Evolutionary conservation across 30 jellyfish, hydroid and myxozoan genomes (phyloP).

Genomic region (Hydractinia echinata): DNA sequence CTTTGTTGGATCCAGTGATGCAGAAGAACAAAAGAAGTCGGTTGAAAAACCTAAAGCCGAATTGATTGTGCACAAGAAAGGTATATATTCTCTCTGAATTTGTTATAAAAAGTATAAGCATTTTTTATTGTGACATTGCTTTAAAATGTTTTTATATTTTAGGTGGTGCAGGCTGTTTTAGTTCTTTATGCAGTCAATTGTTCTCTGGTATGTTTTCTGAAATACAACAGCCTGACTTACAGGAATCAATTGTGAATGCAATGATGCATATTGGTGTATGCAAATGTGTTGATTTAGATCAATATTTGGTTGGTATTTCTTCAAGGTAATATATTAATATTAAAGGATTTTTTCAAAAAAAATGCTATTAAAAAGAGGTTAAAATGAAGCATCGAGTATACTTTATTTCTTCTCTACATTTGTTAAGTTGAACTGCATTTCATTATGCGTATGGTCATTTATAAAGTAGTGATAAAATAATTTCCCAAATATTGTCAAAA

Average conservation of each 20-base stretch:
- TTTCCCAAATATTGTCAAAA: too few relatives aligned
- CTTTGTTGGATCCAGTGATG: constrained; percentile 6
- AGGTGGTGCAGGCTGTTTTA: constrained; percentile 11
- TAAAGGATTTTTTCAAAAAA: background rate
- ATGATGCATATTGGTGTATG: constrained; percentile 51
- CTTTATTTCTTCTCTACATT: too few relatives aligned
- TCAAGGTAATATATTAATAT: constrained; percentile 32
- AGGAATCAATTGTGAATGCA: constrained; percentile 21
- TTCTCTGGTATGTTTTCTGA: background rate
- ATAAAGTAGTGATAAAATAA: too few relatives aligned
- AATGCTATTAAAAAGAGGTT: too few relatives aligned
- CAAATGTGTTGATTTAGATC: constrained; percentile 54
- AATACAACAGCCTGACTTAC: background rate
- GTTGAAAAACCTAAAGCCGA: background rate
- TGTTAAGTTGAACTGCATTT: too few relatives aligned
- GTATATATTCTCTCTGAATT: too few relatives aligned
- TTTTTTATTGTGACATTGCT: too few relatives aligned
- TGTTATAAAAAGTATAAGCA: too few relatives aligned
- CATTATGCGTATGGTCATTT: too few relatives aligned
- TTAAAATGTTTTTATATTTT: background rate
- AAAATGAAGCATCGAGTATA: too few relatives aligned
- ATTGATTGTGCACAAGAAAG: too few relatives aligned
- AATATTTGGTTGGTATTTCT: constrained; percentile 30
- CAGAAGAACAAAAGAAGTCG: background rate
- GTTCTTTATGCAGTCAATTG: background rate